Conservation (phyloP, 2,888 invertebrate genomes). For the Epiblema foenella region DNA sequence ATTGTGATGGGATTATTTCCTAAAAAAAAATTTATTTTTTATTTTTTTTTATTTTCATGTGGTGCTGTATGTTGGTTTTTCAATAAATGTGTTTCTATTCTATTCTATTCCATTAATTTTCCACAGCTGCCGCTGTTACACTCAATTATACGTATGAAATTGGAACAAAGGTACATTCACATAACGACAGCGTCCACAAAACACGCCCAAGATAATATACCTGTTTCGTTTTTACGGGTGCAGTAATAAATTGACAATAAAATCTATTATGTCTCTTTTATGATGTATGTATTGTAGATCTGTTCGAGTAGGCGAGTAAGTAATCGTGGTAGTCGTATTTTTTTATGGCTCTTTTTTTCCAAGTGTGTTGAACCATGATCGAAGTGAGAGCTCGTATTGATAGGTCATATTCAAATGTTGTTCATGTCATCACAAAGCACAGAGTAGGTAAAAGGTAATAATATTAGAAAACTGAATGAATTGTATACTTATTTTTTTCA, state of each 20-base stretch:
- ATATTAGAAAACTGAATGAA: too few relatives aligned
- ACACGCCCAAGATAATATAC: slow-evolving; percentile 25
- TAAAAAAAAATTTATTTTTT: too few relatives aligned
- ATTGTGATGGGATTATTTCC: too few relatives aligned
- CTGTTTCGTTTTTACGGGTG: slow-evolving; percentile 57
- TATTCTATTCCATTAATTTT: background rate
- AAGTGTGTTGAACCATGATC: slow-evolving; percentile 25
- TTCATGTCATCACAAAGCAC: background rate
- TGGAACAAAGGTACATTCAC: slow-evolving; percentile 29
- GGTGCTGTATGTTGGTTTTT: too few relatives aligned
- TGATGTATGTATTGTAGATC: slow-evolving; percentile 45
- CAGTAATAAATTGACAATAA: slow-evolving; percentile 61
- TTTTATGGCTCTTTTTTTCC: slow-evolving; percentile 29
- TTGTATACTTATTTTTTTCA: too few relatives aligned
- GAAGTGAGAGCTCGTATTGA: slow-evolving; percentile 12
- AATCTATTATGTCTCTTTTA: slow-evolving; percentile 58
- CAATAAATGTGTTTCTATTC: too few relatives aligned
- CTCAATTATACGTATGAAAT: background rate
- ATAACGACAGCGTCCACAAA: slow-evolving; percentile 24
- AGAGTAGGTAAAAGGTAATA: background rate
- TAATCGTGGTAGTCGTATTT: slow-evolving; percentile 16
- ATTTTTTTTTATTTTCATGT: too few relatives aligned
- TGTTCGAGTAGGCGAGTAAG: slow-evolving; percentile 32
- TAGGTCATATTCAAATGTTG: background rate
- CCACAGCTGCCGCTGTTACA: background rate